Conservation (phyloP, 92 coral and sea anemone species). For the Epizoanthus stellaris region DNA sequence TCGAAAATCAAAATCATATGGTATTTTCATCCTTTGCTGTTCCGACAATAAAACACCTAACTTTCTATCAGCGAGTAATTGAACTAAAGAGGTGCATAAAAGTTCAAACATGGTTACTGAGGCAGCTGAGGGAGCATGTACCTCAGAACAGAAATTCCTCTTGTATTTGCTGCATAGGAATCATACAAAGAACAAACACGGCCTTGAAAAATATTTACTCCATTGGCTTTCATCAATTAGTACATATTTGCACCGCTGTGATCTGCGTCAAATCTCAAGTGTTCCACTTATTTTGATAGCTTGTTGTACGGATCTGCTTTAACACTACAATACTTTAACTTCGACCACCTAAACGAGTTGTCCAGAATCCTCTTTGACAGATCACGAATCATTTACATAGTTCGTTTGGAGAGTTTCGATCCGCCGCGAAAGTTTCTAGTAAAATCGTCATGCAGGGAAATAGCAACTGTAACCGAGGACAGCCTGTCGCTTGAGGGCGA, state of each 20-base stretch:
- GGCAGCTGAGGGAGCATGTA: not conserved
- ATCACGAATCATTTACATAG: not conserved
- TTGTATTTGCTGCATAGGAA: not conserved
- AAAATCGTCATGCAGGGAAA: not conserved
- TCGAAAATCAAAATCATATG: conserved; percentile 50
- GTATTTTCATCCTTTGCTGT: conserved; percentile 39
- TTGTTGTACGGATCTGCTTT: conserved; percentile 15
- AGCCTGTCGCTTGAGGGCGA: not conserved
- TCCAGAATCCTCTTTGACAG: not conserved
- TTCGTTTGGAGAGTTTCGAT: not conserved
- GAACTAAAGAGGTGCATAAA: conserved; percentile 26
- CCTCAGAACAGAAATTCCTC: not conserved
- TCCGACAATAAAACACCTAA: conserved; percentile 38
- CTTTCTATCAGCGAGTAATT: conserved; percentile 54
- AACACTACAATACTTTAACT: conserved; percentile 20
- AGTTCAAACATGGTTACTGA: not conserved
- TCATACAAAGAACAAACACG: conserved; percentile 13
- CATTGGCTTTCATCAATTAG: conserved; percentile 46
- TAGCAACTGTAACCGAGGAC: not conserved
- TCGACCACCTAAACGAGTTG: conserved; percentile 15
- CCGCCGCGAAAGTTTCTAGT: not conserved
- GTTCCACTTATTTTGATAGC: conserved; percentile 37
- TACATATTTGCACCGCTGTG: conserved; percentile 33
- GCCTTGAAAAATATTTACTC: conserved; percentile 30
- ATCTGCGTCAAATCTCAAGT: conserved; percentile 31